Percentiles rank a stretch among this genome's conserved stretches.
Evolutionary conservation across 1,140 invertebrate genomes (phyloP).

Genomic region (Riptortus pedestris): DNA sequence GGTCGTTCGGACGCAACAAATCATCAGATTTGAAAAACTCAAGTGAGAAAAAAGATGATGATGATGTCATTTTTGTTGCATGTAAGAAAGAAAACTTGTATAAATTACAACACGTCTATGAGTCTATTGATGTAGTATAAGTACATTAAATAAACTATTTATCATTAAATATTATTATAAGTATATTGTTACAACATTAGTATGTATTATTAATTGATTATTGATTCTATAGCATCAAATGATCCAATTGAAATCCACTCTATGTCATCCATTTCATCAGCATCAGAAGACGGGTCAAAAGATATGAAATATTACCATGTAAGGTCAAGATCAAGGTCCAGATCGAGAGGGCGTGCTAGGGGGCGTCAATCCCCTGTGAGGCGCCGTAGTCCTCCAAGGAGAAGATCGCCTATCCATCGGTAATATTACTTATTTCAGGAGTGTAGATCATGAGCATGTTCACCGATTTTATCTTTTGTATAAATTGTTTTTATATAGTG

Average conservation of each 20-base stretch:
- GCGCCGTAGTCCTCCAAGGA: neutral
- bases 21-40: neutral
- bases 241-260: slow-evolving; percentile 5
- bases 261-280: slow-evolving; percentile 15
- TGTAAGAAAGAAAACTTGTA: too few relatives aligned
- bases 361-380: neutral
- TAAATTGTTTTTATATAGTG: too few relatives aligned
- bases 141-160: too few relatives aligned
- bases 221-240: neutral
- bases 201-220: too few relatives aligned
- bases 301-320: neutral
- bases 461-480: too few relatives aligned
- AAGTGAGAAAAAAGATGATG: slow-evolving; percentile 5
- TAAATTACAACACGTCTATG: too few relatives aligned
- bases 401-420: neutral
- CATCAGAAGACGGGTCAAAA: neutral
- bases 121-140: too few relatives aligned
- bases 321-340: slow-evolving; percentile 16
- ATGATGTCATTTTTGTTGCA: slow-evolving; percentile 11
- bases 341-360: slow-evolving; percentile 5
- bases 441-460: too few relatives aligned
- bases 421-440: too few relatives aligned
- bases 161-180: too few relatives aligned
- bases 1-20: neutral
- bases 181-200: too few relatives aligned